These are phyloP conservation scores for Dorcus parallelipipedus DNA, from an alignment of 2,888 invertebrate genomes.

Conservation along the genomic window DNA sequence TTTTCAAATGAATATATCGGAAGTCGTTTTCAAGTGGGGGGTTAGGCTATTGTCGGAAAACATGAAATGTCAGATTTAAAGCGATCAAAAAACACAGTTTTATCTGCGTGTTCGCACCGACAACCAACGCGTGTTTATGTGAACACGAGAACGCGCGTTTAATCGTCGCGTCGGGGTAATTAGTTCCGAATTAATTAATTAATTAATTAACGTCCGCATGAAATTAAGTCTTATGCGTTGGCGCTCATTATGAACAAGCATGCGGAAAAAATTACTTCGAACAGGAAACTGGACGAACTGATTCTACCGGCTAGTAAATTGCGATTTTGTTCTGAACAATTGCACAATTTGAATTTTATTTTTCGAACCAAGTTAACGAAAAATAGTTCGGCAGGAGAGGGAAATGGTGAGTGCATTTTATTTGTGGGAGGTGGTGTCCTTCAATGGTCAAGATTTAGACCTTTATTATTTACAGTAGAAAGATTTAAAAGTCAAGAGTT, in stretches of 20 bases:
- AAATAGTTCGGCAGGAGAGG: constrained; percentile 16
- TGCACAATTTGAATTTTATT: constrained; percentile 52
- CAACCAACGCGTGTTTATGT: neutral
- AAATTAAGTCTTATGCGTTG: neutral
- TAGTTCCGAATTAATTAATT: no score
- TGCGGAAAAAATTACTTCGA: neutral
- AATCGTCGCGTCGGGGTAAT: no score
- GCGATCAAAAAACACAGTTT: constrained; percentile 14
- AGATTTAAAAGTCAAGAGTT: no score
- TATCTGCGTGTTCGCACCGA: constrained; percentile 10
- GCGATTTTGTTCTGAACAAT: constrained; percentile 51
- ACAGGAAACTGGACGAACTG: constrained; percentile 44
- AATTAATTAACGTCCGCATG: neutral
- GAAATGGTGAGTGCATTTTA: constrained; percentile 1
- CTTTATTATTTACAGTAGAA: no score
- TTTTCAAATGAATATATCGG: constrained; percentile 33
- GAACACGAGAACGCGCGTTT: no score
- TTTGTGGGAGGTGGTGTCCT: no score
- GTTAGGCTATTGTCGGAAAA: constrained; percentile 35
- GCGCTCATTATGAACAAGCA: neutral
- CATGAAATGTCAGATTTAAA: constrained; percentile 35
- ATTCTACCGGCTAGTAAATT: constrained; percentile 51
- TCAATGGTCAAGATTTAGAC: no score
- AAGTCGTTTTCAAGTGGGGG: constrained; percentile 32
- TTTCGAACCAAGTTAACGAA: constrained; percentile 38